A percentile compares a stretch with the other conserved stretches of the same genome.
Evolutionary conservation across 2,797 vertebrate genomes (phyloP).

Genomic region (Petrocephalus sullivani): DNA sequence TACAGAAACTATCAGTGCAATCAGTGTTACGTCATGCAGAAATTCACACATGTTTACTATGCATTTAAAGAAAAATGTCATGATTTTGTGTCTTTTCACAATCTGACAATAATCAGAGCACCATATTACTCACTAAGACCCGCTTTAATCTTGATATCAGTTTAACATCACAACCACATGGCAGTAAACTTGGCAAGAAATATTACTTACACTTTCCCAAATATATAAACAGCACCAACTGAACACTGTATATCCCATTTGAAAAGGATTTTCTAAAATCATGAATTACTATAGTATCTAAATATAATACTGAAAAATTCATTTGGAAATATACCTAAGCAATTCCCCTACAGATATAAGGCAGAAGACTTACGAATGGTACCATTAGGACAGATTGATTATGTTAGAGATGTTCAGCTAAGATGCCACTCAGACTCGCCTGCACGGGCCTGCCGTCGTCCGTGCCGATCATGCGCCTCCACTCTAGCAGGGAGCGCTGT

Average conservation of each 20-base stretch:
- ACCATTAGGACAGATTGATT: neutral
- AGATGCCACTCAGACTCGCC: constrained; percentile 54
- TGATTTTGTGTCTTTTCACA: neutral
- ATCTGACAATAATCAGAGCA: neutral
- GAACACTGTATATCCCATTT: neutral
- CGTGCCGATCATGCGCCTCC: constrained; percentile 93
- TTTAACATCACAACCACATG: neutral
- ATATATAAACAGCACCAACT: neutral
- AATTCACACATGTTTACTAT: neutral
- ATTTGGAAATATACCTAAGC: neutral
- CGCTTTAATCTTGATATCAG: neutral
- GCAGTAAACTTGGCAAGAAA: neutral
- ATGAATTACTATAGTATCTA: neutral
- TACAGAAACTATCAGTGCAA: neutral
- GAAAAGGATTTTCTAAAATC: neutral
- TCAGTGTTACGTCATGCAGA: neutral
- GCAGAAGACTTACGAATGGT: neutral
- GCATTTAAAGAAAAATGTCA: neutral
- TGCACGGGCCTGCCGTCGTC: constrained; percentile 77
- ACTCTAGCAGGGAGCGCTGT: constrained; percentile 83
- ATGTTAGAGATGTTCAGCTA: neutral
- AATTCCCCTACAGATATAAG: neutral
- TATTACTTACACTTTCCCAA: neutral
- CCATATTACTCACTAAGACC: neutral
- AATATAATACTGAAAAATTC: neutral